A percentile compares a stretch with the other conserved stretches of the same genome.
phyloP scores from a whole-genome alignment of 1,140 invertebrate species.

The Drosophila albomicans region DNA sequence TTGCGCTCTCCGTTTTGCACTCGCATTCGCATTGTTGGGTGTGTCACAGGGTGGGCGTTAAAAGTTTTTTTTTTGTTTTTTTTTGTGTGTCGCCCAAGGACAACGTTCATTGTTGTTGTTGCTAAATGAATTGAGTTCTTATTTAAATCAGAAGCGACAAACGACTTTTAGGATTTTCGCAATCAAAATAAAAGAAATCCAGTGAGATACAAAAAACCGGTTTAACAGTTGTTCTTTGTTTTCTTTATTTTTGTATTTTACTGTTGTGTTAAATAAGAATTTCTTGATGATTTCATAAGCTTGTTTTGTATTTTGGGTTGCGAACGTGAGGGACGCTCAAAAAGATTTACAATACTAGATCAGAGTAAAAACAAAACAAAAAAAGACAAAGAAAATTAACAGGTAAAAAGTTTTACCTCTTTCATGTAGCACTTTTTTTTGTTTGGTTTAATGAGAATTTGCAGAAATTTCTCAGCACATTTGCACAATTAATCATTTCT shows the following conservation, averaged over 20 bases:
- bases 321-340: slow-evolving; percentile 24
- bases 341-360: slow-evolving; percentile 29
- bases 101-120: slow-evolving; percentile 15
- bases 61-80: slow-evolving; percentile 21
- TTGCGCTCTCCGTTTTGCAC: slow-evolving; percentile 53
- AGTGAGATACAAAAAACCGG: slow-evolving; percentile 28
- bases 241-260: slow-evolving; percentile 6
- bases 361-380: not conserved
- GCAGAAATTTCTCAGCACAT: slow-evolving; percentile 2
- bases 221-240: slow-evolving; percentile 35
- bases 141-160: not conserved
- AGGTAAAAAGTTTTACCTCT: slow-evolving; percentile 4
- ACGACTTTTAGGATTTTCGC: slow-evolving; percentile 33
- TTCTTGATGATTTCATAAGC: slow-evolving; percentile 70
- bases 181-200: slow-evolving; percentile 41
- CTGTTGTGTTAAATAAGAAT: slow-evolving; percentile 51
- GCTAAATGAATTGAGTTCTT: slow-evolving; percentile 5
- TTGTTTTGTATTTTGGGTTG: slow-evolving; percentile 6
- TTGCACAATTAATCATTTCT: slow-evolving; percentile 12
- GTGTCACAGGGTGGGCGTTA: slow-evolving; percentile 49
- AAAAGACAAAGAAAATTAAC: too few species aligned
- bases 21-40: slow-evolving; percentile 66
- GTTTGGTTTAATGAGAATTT: slow-evolving; percentile 1
- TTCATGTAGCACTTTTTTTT: not conserved
- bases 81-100: slow-evolving; percentile 46